Evolutionary conservation across 2,888 invertebrate genomes (phyloP).

Genomic region (Pseudoips prasinana): DNA sequence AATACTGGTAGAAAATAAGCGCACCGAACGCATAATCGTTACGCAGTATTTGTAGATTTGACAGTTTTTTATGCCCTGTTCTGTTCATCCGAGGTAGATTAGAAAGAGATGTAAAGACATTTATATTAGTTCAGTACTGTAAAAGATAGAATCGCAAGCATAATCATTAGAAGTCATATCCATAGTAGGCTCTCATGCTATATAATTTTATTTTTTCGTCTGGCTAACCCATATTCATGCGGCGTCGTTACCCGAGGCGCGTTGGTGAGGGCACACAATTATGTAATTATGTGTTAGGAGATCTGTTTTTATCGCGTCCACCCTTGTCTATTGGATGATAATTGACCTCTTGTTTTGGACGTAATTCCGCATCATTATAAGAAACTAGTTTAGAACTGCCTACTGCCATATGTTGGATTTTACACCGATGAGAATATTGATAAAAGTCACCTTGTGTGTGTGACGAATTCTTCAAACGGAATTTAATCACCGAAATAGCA

Average conservation of each 20-base stretch:
- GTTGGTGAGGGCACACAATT: conserved; percentile 72
- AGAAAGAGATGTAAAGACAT: too few relatives aligned
- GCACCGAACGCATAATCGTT: too few relatives aligned
- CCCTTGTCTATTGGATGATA: conserved; percentile 78
- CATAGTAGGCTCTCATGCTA: conserved; percentile 29
- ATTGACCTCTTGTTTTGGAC: conserved; percentile 75
- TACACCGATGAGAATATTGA: conserved; percentile 7
- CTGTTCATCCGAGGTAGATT: too few relatives aligned
- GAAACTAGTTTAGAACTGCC: conserved; percentile 30
- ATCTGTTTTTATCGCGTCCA: conserved; percentile 82
- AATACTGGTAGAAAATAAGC: too few relatives aligned
- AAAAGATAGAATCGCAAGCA: too few relatives aligned
- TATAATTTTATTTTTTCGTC: conserved; percentile 64
- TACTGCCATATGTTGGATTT: conserved; percentile 49
- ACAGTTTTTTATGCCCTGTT: too few relatives aligned
- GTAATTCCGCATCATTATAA: conserved; percentile 62
- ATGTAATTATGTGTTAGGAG: conserved; percentile 81
- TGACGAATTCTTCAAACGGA: too few relatives aligned
- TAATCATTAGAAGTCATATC: conserved; percentile 29
- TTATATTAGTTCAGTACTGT: too few relatives aligned
- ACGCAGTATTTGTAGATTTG: too few relatives aligned
- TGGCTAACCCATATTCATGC: conserved; percentile 72
- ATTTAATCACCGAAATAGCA: too few relatives aligned
- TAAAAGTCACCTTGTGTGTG: too few relatives aligned
- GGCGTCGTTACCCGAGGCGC: conserved; percentile 71